These are phyloP conservation scores for Leucania comma DNA, from an alignment of 2,888 invertebrate genomes.

Conservation along the genomic window DNA sequence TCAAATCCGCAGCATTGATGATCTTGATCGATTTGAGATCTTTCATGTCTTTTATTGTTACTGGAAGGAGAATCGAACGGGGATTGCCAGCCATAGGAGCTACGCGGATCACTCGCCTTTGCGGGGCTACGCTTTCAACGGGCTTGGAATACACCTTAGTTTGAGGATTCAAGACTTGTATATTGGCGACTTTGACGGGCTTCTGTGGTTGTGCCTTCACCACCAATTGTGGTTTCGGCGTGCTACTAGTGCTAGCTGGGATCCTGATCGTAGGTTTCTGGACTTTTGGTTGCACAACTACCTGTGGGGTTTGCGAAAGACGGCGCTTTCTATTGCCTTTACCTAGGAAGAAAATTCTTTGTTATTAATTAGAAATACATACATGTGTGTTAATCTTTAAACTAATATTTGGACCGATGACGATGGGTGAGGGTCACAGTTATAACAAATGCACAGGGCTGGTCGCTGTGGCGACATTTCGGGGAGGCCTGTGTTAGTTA, in stretches of 20 bases:
- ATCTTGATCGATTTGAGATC: slow-evolving; percentile 94
- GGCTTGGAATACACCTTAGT: slow-evolving; percentile 88
- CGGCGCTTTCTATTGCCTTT: slow-evolving; percentile 86
- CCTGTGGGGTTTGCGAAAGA: slow-evolving; percentile 83
- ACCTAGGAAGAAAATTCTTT: slow-evolving; percentile 68
- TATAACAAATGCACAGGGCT: too few species aligned
- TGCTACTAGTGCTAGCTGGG: slow-evolving; percentile 65
- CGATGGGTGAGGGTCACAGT: too few species aligned
- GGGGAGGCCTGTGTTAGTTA: too few species aligned
- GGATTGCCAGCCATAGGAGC: slow-evolving; percentile 89
- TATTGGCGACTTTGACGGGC: slow-evolving; percentile 84
- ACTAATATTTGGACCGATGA: too few species aligned
- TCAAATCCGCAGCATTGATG: slow-evolving; percentile 92
- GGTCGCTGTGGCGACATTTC: too few species aligned
- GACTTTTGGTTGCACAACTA: slow-evolving; percentile 83
- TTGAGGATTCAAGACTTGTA: slow-evolving; percentile 85
- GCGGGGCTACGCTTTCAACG: slow-evolving; percentile 84
- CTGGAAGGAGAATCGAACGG: slow-evolving; percentile 93
- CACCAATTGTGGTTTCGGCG: slow-evolving; percentile 84
- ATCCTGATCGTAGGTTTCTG: slow-evolving; percentile 83
- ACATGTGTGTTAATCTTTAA: neutral
- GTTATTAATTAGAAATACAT: slow-evolving; percentile 11
- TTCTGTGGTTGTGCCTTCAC: slow-evolving; percentile 87
- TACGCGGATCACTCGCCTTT: slow-evolving; percentile 84
- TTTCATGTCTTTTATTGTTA: slow-evolving; percentile 93